Evolutionary conservation across 1,140 invertebrate genomes (phyloP), one percentile per base, ranked within the genome.

Genomic region (Pachypeltis micranthus): DNA sequence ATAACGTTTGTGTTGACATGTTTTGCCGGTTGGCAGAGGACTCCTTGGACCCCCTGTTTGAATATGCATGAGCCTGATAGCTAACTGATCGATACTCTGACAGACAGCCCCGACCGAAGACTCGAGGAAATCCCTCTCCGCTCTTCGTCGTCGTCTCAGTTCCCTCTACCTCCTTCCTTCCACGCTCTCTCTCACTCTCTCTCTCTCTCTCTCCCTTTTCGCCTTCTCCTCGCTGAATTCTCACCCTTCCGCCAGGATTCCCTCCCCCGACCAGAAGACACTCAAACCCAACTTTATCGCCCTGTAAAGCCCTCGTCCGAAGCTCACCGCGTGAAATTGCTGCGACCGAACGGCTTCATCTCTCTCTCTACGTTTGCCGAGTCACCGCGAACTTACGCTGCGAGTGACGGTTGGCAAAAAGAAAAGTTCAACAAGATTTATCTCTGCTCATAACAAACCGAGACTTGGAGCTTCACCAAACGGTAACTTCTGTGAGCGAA

Each of bases 1-100:
- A 51, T 51, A 51, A 51, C 47, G 47, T 51, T 51, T 51, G 47
- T 51, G 47, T 51, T 51, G 47, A 51, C 47, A 51, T 51, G 47
- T 51, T 51, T 51, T 51, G 47, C 47, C 47, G 47, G 47, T 51
- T 51, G 47, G 47, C 47, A 51, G 10, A 51, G 47, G 47, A 51
- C 47, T 21, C 21, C 47, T 21, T 51, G 10, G 47, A 21, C 47
- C 19, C 47, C 21, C 47, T 51, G 7, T 51, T 51, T 51, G 47
- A 51, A 51, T 51, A 51, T 51, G 47, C 47, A 51, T 51, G 47
- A 51, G 47, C 47, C 47, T 51, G 47, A 51, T 51, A 51, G 47
- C 47, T 51, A 51, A 51, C 47, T 51, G 47, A 51, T 51, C 47
- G 47, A 51, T 51, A 51, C 47, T 21, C 47, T 51, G 47, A 51